Evolutionary conservation across 2,113 vertebrate species (phyloP).

Genomic region (Pelvicachromis taeniatus): DNA sequence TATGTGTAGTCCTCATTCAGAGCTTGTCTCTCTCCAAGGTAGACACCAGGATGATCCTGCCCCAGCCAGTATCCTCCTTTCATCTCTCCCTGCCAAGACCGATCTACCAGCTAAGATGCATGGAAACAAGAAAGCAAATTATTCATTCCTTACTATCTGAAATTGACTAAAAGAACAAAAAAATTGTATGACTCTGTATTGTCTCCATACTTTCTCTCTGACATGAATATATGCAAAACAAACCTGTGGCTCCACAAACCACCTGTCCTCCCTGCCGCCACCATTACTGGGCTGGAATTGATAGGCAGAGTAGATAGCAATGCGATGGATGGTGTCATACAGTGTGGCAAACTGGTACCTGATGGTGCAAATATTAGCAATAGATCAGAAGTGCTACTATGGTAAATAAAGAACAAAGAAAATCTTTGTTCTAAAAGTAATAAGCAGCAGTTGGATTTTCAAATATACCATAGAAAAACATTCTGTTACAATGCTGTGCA

Average conservation of each 20-base stretch:
- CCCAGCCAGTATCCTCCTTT: slow-evolving; percentile 65
- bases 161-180: not conserved
- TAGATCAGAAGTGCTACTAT: not conserved
- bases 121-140: not conserved
- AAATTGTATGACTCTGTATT: not conserved
- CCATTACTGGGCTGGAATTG: slow-evolving; percentile 66
- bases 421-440: not conserved
- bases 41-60: slow-evolving; percentile 61
- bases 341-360: slow-evolving; percentile 73
- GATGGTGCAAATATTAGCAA: not conserved
- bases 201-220: not conserved
- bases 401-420: not conserved
- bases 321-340: slow-evolving; percentile 67
- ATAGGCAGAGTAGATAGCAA: slow-evolving; percentile 72
- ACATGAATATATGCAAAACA: not conserved
- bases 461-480: not conserved
- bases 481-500: not conserved
- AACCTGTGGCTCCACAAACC: slow-evolving; percentile 77
- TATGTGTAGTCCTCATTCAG: slow-evolving; percentile 71
- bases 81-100: slow-evolving; percentile 67
- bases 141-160: not conserved
- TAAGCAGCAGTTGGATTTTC: not conserved
- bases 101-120: slow-evolving; percentile 54
- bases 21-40: slow-evolving; percentile 68
- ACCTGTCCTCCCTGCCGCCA: slow-evolving; percentile 66